Base-by-base conservation (phyloP, 2,113 vertebrate species). In the Caranx ignobilis region DNA sequence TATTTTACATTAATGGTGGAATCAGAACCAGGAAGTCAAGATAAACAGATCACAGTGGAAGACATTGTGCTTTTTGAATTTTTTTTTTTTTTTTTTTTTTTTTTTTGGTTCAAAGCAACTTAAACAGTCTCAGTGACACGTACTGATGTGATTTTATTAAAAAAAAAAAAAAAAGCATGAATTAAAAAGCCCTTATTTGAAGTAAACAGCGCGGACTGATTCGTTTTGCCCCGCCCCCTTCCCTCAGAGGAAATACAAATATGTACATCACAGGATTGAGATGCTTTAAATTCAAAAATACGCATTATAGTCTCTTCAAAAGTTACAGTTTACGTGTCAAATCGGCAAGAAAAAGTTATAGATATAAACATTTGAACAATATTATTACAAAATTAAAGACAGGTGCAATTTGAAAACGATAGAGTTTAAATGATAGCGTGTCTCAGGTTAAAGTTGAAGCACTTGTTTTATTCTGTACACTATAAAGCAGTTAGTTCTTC, bases 1-100 rank as follows among this genome's bases (percentile, higher is more conserved):
- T 26, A 67, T 50, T 74, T 45, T 26, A 66, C 59, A 82, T 66
- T 21, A 32, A 71, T 41, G 48, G 57, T 43, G 68, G 66, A 86
- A 71, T 84, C 63, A 79, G 47, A 80, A 67, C 57, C 79, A 69
- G 39, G 69, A 70, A 83, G 64, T 79, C 76, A 66, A 75, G 64
- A 87, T 82, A 15, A 74, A 88, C 85, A 90, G 74, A 86, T 77
- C 55, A 82, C 21, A 75, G 61, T 62, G 89, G 81, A 89, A 87
- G 83, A 90, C 84, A n/a, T 12, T n/a, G 72, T 60, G 66, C 6
- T 3, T 83, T 54, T 11, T 21, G 52, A 11, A 1, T 26, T 26
- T 26, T 26, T 26, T 26, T 26, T 26, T 26, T 26, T 26, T 26
- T 26, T n/a, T n/a, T 43, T 79, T 26, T 79, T 34, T 13, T 31